Conservation (phyloP, 2,888 invertebrate genomes). For the Pyrgus malvae region DNA sequence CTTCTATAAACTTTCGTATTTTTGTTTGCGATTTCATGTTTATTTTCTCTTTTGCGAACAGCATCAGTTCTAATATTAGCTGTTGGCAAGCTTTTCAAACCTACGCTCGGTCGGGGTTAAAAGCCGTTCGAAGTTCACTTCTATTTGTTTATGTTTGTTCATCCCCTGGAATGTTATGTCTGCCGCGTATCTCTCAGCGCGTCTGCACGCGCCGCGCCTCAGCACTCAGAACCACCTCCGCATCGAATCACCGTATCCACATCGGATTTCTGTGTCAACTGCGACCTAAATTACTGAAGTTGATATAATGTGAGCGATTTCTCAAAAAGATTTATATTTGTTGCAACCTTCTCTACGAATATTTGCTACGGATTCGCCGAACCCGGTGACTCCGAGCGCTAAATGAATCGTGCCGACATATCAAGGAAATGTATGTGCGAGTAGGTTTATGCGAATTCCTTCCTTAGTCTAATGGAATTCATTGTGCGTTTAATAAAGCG, state of each 20-base stretch:
- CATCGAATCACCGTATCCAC: constrained; percentile 3
- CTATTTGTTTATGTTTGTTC: constrained; percentile 31
- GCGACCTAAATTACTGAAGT: constrained; percentile 16
- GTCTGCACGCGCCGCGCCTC: constrained; percentile 8
- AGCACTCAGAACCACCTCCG: constrained; percentile 13
- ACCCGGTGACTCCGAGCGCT: constrained; percentile 8
- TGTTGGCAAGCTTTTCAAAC: constrained; percentile 11
- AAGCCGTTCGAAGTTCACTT: constrained; percentile 15
- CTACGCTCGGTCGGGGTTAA: constrained; percentile 11
- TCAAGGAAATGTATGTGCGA: constrained; percentile 30
- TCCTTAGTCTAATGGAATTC: constrained; percentile 17
- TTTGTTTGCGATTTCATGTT: constrained; percentile 14
- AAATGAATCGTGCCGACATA: constrained; percentile 27
- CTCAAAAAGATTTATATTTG: constrained; percentile 10
- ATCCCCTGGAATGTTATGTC: constrained; percentile 27
- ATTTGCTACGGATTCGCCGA: constrained; percentile 5
- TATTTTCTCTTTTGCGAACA: constrained; percentile 17
- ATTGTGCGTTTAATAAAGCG: constrained; percentile 18
- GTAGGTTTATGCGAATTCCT: constrained; percentile 7
- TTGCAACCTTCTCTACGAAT: constrained; percentile 2
- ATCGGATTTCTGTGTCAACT: constrained; percentile 20
- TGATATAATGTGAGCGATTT: constrained; percentile 22
- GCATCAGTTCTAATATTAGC: constrained; percentile 19
- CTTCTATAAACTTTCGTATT: neutral
- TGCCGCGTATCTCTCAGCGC: constrained; percentile 28